Evolutionary conservation across 2,797 vertebrate genomes (phyloP).

Genomic region (Hybognathus amarus): DNA sequence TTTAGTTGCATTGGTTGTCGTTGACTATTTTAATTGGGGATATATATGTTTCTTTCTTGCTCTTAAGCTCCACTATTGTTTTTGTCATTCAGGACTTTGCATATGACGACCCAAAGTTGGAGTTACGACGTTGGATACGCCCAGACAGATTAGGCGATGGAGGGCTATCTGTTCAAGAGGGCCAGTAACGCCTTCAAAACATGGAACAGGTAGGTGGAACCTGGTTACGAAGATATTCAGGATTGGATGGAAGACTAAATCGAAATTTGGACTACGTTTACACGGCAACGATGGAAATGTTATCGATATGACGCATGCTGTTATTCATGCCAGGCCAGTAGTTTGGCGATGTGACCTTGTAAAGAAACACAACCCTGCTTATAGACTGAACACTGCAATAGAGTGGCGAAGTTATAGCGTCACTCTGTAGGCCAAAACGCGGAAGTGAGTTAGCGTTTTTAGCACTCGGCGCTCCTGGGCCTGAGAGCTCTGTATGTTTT

Average conservation of each 20-base stretch:
- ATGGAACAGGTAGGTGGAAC: conserved; percentile 89
- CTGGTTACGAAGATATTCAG: conserved; percentile 15
- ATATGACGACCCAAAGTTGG: conserved; percentile 91
- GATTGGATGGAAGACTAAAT: background rate
- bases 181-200: conserved; percentile 98
- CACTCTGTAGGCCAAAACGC: too few relatives aligned
- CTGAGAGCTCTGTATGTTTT: too few relatives aligned
- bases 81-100: conserved; percentile 87
- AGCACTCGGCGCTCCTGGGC: too few relatives aligned
- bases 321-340: background rate
- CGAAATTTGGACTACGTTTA: background rate
- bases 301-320: background rate
- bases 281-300: background rate
- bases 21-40: background rate
- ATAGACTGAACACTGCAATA: background rate
- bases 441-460: too few relatives aligned
- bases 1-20: background rate
- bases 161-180: conserved; percentile 98
- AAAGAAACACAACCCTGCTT: background rate
- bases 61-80: background rate
- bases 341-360: background rate
- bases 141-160: conserved; percentile 97
- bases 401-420: too few relatives aligned
- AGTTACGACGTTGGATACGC: conserved; percentile 93
- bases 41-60: background rate